Evolutionary conservation across 2,797 vertebrate species (phyloP).

Genomic region (Furcifer pardalis): DNA sequence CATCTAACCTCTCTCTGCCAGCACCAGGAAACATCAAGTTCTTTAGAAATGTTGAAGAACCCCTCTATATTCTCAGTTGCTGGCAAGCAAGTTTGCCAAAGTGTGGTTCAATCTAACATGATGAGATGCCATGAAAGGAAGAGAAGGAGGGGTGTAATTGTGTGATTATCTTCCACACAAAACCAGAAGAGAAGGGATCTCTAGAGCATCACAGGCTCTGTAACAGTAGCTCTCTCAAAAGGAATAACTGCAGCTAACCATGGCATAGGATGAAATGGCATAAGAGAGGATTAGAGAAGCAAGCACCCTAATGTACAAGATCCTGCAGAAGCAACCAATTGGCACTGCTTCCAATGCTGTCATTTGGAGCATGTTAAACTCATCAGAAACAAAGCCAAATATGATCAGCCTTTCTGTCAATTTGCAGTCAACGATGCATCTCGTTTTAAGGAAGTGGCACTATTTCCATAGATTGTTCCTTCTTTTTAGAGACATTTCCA

Average conservation of each 20-base stretch:
- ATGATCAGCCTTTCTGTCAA: not conserved
- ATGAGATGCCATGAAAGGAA: not conserved
- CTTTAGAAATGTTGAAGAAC: constrained; percentile 1
- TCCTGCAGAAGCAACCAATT: not conserved
- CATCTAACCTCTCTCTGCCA: constrained; percentile 18
- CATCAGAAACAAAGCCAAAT: not conserved
- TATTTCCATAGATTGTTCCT: constrained; percentile 21
- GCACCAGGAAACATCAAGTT: not conserved
- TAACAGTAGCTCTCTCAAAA: not conserved
- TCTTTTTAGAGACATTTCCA: not conserved
- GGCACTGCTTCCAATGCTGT: not conserved
- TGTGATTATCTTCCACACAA: not conserved
- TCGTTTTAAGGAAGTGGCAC: constrained; percentile 13
- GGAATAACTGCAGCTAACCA: not conserved
- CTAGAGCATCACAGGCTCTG: no score
- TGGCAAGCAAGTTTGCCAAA: not conserved
- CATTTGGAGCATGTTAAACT: not conserved
- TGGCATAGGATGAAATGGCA: not conserved
- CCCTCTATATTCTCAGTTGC: not conserved
- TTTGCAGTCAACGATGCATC: not conserved
- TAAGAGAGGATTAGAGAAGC: not conserved
- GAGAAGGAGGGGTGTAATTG: not conserved
- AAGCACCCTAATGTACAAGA: not conserved
- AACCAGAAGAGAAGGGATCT: not conserved
- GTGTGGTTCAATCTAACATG: not conserved